Conservation (phyloP, 2,888 invertebrate genomes). For the Perdita meconis region DNA sequence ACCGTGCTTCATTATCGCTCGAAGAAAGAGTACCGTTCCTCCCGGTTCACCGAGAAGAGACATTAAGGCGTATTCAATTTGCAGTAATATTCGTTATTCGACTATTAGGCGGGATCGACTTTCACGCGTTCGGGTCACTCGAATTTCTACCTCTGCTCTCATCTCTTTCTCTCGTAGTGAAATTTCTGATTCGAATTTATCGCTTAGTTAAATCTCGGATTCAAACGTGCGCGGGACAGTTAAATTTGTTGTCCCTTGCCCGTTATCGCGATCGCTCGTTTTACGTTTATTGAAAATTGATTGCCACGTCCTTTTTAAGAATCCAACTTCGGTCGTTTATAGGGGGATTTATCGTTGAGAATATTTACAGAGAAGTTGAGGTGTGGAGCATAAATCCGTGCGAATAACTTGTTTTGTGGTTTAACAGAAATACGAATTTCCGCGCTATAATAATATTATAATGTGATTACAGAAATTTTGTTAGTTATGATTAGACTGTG, state of each 20-base stretch:
- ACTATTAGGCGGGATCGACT: constrained; percentile 23
- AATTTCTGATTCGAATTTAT: constrained; percentile 24
- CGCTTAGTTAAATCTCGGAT: background rate
- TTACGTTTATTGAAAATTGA: constrained; percentile 15
- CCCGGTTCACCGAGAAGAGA: background rate
- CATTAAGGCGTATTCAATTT: constrained; percentile 49
- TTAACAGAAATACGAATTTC: no score
- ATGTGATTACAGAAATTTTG: no score
- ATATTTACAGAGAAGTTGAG: background rate
- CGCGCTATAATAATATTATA: no score
- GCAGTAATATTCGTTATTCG: constrained; percentile 46
- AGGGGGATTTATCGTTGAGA: background rate
- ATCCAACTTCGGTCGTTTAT: background rate
- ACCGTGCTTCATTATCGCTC: background rate
- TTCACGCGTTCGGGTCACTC: constrained; percentile 25
- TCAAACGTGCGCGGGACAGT: background rate
- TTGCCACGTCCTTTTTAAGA: background rate
- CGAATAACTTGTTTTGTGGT: no score
- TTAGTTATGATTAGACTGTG: no score
- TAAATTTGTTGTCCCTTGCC: background rate
- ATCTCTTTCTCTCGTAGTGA: constrained; percentile 12
- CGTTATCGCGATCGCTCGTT: background rate
- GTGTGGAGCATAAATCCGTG: no score
- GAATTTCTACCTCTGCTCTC: background rate
- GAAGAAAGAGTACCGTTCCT: constrained; percentile 27